Percentiles rank a stretch among this genome's conserved stretches.
phyloP scores from a whole-genome alignment of 1,140 invertebrate genomes.

The Steinernema feltiae region DNA sequence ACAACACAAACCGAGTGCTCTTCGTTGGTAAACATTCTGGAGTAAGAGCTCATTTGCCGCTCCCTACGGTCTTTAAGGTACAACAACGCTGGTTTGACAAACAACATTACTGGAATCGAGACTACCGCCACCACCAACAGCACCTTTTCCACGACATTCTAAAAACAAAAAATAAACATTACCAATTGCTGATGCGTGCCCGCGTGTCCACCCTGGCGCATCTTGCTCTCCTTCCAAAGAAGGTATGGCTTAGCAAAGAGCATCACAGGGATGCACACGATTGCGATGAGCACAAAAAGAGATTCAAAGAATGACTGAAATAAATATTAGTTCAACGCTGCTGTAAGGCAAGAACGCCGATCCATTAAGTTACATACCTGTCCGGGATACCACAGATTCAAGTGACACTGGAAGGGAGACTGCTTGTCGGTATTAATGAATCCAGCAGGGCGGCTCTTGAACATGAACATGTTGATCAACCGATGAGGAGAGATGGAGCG shows the following conservation, averaged over 20 bases:
- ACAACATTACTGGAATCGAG: constrained; percentile 82
- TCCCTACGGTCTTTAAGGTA: constrained; percentile 15
- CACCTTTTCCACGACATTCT: constrained; percentile 28
- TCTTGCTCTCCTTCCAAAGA: constrained; percentile 51
- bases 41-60: neutral
- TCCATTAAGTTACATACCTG: too few species aligned
- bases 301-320: constrained; percentile 64
- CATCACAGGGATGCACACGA: constrained; percentile 85
- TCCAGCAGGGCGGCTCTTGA: constrained; percentile 53
- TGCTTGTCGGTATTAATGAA: constrained; percentile 34
- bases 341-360: neutral
- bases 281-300: constrained; percentile 69
- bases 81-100: constrained; percentile 72
- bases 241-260: constrained; percentile 78
- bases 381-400: constrained; percentile 57
- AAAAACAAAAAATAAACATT: constrained; percentile 29
- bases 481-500: constrained; percentile 66
- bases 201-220: constrained; percentile 28
- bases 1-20: constrained; percentile 13
- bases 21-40: neutral
- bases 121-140: constrained; percentile 65
- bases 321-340: constrained; percentile 14
- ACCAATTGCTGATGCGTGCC: constrained; percentile 48
- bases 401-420: constrained; percentile 34
- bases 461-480: constrained; percentile 67